These are phyloP conservation scores for Felis catus DNA, from an alignment of 2,113 vertebrate species.

Conservation along the genomic window F.catus_Fca126_mat1.0 CM031427.1:21298001-21298500, in stretches of 20 bases:
- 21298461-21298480: background rate
- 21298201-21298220: background rate
- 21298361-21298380: background rate
- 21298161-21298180: background rate
- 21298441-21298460: background rate
- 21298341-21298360: background rate
- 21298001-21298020: background rate
- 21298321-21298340: background rate
- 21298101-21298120: background rate
- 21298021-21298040: constrained; percentile 4
- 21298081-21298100: background rate
- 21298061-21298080: background rate
- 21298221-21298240: background rate
- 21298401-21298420: background rate
- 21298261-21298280: background rate
- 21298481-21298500: background rate
- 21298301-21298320: background rate
- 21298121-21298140: too few relatives aligned
- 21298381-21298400: background rate
- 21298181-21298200: background rate
- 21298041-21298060: background rate
- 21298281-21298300: background rate
- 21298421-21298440: background rate
- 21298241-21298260: background rate
- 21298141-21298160: background rate